Evolutionary conservation across 2,888 invertebrate genomes (phyloP), one percentile per base, ranked within the genome.

Genomic region (Orgyia antiqua): DNA sequence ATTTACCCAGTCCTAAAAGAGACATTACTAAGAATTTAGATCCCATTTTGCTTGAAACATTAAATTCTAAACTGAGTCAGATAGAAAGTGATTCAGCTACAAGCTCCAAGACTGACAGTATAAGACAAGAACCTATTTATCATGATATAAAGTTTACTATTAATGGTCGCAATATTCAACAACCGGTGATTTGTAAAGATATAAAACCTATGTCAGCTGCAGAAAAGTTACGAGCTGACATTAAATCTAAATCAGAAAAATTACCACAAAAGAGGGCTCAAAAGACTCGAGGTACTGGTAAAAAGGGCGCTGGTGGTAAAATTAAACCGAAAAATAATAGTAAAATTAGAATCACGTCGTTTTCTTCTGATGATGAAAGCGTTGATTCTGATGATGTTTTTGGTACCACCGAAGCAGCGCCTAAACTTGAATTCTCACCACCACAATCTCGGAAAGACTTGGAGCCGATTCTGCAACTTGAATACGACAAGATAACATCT

Each of bases 51-150:
- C 69, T 92, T 6, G 92, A 92, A 62, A 90, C 92, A 5, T 70
- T 92, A 0, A 93, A 90, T 62, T 91, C 90, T 4, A 92, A 93
- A 70, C 62, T 93, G 3, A 92, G 92, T 59, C 92, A 92, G 73
- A 92, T 93, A 27, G 92, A 93, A 75, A 92, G 92, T 52, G 92
- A 93, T 68, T 92, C 92, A 0, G 92, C 91, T 0, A 92, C 92
- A 1, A 92, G 92, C 51, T 92, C 92, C 0, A 90, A 90, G 70
- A 92, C 92, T 0, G 92, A 92, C 51, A 92, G 92, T 56, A 83
- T 91, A 46, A 82, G 78, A 32, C 86, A 88, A 38, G 89, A 89
- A n/a, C 73, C 86, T 21, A 87, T 88, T 45, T 84, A 71, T 42
- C 89, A 89, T 39, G 89, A 82, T 60, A 89, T 71, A 52, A 89